phyloP scores from a whole-genome alignment of 2,888 invertebrate species.

The Nomada flava region DNA sequence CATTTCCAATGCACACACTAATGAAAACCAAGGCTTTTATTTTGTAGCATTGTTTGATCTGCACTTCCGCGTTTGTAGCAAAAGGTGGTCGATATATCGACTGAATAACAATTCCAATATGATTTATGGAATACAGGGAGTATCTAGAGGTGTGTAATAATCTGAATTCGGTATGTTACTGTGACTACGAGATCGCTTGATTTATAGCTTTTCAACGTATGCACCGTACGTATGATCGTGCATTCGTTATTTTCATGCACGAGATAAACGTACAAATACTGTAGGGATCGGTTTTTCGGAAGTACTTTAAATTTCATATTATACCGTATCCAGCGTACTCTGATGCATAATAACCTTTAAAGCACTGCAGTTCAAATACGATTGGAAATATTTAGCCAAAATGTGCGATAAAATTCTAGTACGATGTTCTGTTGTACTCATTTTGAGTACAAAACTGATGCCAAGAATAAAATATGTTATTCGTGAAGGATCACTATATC shows the following conservation, averaged over 20 bases:
- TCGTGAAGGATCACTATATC: not conserved
- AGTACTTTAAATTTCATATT: not conserved
- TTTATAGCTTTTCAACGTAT: constrained; percentile 9
- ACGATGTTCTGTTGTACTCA: not conserved
- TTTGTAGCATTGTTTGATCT: not conserved
- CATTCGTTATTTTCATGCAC: constrained; percentile 9
- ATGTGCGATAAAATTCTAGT: not conserved
- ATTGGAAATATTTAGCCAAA: not conserved
- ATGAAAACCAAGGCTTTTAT: not conserved
- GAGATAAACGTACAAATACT: not conserved
- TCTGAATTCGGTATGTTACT: constrained; percentile 12
- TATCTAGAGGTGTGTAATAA: constrained; percentile 23
- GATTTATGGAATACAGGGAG: constrained; percentile 16
- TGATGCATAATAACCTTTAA: not conserved
- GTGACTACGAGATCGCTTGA: constrained; percentile 13
- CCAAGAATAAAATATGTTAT: not conserved
- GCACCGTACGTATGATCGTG: constrained; percentile 3
- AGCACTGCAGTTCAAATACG: not conserved
- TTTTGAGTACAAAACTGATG: not conserved
- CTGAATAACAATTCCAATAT: not conserved
- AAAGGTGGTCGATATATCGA: not conserved
- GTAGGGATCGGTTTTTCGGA: not conserved
- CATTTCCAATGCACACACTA: too few relatives aligned
- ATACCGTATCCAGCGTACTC: not conserved
- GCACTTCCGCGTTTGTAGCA: not conserved